Evolutionary conservation across 1,140 invertebrate species (phyloP), one percentile per base, ranked within the genome.

Genomic region (Formica selysi): DNA sequence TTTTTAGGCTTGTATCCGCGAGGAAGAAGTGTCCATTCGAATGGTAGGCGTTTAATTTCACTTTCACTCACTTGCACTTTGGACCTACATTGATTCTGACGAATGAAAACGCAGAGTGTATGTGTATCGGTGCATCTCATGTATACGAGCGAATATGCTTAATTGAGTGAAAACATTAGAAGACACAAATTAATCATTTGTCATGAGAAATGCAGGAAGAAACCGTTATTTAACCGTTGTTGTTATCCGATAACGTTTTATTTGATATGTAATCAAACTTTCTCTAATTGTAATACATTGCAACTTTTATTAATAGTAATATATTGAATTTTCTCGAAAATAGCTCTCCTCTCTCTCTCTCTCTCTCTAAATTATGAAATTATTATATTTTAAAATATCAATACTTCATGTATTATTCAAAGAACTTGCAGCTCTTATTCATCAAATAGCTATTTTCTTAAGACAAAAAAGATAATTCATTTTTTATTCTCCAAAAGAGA

Each of bases 1-100:
- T 70, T 80, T 80, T 68, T 10, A n/a, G 8, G 10, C 4, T 32
- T 6, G 22, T 22, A 19, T 32, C 6, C 22, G 26, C 29, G 13
- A 26, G 59, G n/a, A 36, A 38, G 36, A 86, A 41, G 51, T 76
- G 19, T 11, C 16, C 16, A 19, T 32, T 71, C 38, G 59, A 54
- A 51, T 44, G 70, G 38, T n/a, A 59, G 22, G 22, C 54, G 22
- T 68, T 79, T 11, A 88, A 78, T 85, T 88, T 79, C 68, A 85
- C 87, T 89, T 89, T 89, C 87, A 88, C 87, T 85, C 32, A 22
- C 44, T 10, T 62, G 59, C 67, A 73, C 80, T 32, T 87, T 65
- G 51, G 51, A 64, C 8, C 51, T 51, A 22, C 13, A 1, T 36
- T 38, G 62, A 64, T 59, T 86, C 36, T 87, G 26, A 1, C 51